Conservation (phyloP, 1,140 invertebrate genomes). For the Drosophila prosaltans region DNA sequence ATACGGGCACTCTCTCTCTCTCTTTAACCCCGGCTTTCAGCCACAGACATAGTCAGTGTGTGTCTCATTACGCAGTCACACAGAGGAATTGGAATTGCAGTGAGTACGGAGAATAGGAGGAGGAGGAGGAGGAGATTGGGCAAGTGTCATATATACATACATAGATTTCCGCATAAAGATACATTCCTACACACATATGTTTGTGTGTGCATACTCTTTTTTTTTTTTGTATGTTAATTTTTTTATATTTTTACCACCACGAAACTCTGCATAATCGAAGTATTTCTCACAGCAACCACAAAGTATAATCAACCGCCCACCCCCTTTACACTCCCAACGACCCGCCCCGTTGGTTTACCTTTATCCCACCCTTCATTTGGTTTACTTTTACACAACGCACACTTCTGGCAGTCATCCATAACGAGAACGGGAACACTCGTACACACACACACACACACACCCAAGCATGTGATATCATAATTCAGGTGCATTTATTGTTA, state of each 20-base stretch:
- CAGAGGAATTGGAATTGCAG: neutral
- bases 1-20: slow-evolving; percentile 38
- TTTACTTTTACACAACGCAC: slow-evolving; percentile 57
- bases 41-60: neutral
- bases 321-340: neutral
- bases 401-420: slow-evolving; percentile 72
- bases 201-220: neutral
- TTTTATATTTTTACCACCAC: slow-evolving; percentile 17
- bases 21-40: neutral
- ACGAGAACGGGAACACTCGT: slow-evolving; percentile 33
- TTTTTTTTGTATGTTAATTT: neutral
- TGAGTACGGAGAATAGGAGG: neutral
- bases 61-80: slow-evolving; percentile 52
- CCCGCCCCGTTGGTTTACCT: slow-evolving; percentile 1
- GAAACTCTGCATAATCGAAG: slow-evolving; percentile 55
- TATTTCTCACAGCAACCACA: slow-evolving; percentile 56
- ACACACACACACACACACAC: slow-evolving; percentile 9
- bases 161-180: slow-evolving; percentile 36
- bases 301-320: slow-evolving; percentile 51
- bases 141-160: slow-evolving; percentile 53
- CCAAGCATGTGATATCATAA: slow-evolving; percentile 57
- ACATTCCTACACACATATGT: slow-evolving; percentile 51
- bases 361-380: slow-evolving; percentile 27
- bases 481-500: slow-evolving; percentile 71
- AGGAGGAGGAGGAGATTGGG: neutral